These are phyloP conservation scores for Trisateles emortualis DNA, from an alignment of 2,888 invertebrate species.

Conservation along the genomic window DNA sequence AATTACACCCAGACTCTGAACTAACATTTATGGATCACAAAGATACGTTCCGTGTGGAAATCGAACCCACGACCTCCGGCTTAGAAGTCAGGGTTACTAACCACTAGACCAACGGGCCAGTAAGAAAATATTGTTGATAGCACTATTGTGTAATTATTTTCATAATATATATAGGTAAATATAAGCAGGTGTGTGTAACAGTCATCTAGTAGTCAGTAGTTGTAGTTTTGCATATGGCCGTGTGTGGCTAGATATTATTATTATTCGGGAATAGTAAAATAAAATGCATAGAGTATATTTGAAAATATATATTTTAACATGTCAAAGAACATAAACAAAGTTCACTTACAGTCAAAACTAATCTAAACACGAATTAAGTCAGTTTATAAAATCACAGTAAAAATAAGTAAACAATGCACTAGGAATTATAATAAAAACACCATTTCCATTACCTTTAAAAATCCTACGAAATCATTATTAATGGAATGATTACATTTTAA, in stretches of 20 bases:
- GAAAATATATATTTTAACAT: slow-evolving; percentile 51
- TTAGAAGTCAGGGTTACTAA: too few relatives aligned
- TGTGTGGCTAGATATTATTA: background rate
- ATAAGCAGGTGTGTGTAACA: too few relatives aligned
- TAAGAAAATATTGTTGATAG: too few relatives aligned
- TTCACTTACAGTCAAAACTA: slow-evolving; percentile 61
- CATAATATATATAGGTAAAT: too few relatives aligned
- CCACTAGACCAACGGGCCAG: too few relatives aligned
- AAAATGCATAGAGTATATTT: slow-evolving; percentile 5
- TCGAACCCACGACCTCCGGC: too few relatives aligned
- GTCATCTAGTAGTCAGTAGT: too few relatives aligned
- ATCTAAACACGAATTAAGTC: slow-evolving; percentile 60
- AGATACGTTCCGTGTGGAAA: too few relatives aligned
- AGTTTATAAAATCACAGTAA: slow-evolving; percentile 79
- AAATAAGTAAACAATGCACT: slow-evolving; percentile 49
- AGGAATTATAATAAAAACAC: slow-evolving; percentile 31
- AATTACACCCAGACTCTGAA: too few relatives aligned
- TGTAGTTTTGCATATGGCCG: too few relatives aligned
- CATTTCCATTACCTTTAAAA: slow-evolving; percentile 20
- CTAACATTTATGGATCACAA: too few relatives aligned
- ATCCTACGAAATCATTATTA: slow-evolving; percentile 27
- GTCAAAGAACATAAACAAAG: slow-evolving; percentile 55
- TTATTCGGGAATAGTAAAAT: background rate
- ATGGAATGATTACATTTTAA: slow-evolving; percentile 23
- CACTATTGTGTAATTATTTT: too few relatives aligned